These are phyloP conservation scores for Anolis apletophallus DNA, from an alignment of 2,797 vertebrate species.

Conservation along the genomic window DNA sequence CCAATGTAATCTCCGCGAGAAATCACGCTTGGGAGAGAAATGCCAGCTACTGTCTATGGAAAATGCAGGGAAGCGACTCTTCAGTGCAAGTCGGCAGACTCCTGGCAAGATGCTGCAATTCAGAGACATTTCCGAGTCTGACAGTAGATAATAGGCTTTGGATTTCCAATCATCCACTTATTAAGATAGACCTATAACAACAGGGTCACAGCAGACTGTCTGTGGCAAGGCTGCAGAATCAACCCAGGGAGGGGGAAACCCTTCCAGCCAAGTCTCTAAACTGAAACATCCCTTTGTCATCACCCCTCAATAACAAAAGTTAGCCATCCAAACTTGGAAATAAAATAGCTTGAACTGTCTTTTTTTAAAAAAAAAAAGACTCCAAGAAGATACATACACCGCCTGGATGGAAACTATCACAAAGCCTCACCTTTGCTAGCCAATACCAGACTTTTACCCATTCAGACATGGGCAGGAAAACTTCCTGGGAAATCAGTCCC, in stretches of 20 bases:
- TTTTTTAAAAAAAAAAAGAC: not conserved
- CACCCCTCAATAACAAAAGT: not conserved
- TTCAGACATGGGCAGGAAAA: not conserved
- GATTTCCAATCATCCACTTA: not conserved
- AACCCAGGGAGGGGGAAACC: not conserved
- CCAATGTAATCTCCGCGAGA: constrained; percentile 49
- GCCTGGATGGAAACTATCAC: no score
- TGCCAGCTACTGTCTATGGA: constrained; percentile 54
- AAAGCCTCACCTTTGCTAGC: not conserved
- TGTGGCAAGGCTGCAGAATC: not conserved
- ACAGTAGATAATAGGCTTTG: not conserved
- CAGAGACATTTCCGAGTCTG: constrained; percentile 43
- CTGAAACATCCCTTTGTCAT: no score
- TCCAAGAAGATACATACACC: not conserved
- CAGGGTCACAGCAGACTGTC: not conserved
- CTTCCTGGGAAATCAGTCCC: not conserved
- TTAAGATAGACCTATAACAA: not conserved
- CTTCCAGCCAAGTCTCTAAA: not conserved
- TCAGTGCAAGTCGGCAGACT: constrained; percentile 6
- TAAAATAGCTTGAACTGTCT: not conserved
- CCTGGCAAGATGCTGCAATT: constrained; percentile 45
- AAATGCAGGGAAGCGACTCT: constrained; percentile 49
- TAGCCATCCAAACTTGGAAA: not conserved
- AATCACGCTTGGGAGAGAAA: constrained; percentile 45
- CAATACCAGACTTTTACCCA: not conserved